Percentiles rank a stretch among this genome's conserved stretches.
These are phyloP conservation scores for Mungos mungo DNA, from an alignment of 2,113 vertebrate species.

Conservation along the genomic window DNA sequence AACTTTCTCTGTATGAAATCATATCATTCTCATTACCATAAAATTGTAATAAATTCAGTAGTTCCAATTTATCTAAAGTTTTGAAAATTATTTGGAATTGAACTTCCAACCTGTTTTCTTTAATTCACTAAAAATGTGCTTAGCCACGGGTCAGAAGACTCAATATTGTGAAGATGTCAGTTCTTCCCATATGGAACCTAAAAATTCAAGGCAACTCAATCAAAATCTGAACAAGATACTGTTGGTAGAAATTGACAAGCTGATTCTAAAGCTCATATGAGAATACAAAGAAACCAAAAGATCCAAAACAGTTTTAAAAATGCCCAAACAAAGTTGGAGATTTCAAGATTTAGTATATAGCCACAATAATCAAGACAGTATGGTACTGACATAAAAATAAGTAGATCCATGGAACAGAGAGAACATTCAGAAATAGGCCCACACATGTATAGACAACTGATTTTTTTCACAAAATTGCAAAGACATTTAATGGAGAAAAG, in stretches of 20 bases:
- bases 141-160: background rate
- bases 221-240: too few species aligned
- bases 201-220: too few species aligned
- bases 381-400: background rate
- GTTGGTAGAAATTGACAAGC: too few species aligned
- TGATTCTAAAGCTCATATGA: background rate
- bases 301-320: too few species aligned
- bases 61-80: background rate
- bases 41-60: background rate
- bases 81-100: background rate
- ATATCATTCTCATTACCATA: background rate
- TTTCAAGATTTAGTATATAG: too few species aligned
- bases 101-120: background rate
- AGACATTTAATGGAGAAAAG: background rate
- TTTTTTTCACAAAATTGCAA: background rate
- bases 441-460: background rate
- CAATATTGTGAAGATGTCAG: too few species aligned
- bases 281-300: background rate
- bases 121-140: background rate
- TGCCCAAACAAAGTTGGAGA: too few species aligned
- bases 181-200: too few species aligned
- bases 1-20: background rate
- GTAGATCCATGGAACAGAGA: background rate
- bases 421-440: background rate
- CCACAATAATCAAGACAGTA: too few species aligned